Evolutionary conservation across 2,113 vertebrate species (phyloP).

Genomic region (Tychaedon coryphoeus): DNA sequence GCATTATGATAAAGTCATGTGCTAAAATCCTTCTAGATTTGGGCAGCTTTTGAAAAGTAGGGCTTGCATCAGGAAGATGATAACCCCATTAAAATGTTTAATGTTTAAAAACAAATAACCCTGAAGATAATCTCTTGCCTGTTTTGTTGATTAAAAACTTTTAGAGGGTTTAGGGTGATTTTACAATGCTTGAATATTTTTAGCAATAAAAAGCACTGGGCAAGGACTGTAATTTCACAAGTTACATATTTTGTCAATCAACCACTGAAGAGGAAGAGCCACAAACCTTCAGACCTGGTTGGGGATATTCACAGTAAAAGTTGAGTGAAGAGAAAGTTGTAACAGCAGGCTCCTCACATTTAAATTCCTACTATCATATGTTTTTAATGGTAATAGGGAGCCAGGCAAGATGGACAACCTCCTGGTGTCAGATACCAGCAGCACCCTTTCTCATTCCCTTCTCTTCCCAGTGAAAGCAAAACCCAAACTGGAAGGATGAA

Average conservation of each 20-base stretch:
- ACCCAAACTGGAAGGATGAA: not conserved
- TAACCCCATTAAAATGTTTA: not conserved
- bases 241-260: not conserved
- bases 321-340: not conserved
- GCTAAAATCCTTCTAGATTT: not conserved
- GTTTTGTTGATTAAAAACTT: not conserved
- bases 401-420: not conserved
- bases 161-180: not conserved
- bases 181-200: not conserved
- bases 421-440: not conserved
- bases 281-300: not conserved
- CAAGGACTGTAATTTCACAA: not conserved
- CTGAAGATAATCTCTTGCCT: not conserved
- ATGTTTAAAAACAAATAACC: not conserved
- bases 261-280: not conserved
- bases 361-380: not conserved
- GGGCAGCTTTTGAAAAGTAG: not conserved
- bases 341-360: rapidly evolving
- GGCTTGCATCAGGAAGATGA: not conserved
- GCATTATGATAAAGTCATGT: not conserved
- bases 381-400: not conserved
- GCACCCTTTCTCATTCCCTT: not conserved
- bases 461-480: not conserved
- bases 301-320: not conserved
- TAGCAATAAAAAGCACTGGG: not conserved